phyloP scores from a whole-genome alignment of 2,797 vertebrate genomes.

The Galago senegalensis region DNA sequence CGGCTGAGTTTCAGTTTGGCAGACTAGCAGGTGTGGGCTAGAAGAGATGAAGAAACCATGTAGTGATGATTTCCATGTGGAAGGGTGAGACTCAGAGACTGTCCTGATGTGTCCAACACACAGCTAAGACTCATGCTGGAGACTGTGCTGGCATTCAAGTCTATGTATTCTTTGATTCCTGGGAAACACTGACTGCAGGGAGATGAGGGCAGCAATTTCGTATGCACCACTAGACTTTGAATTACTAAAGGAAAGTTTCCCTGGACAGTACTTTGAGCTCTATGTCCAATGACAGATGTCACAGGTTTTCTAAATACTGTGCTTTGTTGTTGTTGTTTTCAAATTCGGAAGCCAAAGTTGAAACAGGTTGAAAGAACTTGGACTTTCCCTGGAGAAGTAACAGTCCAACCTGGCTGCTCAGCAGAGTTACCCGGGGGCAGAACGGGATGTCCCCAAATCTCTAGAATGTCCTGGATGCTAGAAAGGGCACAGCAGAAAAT shows the following conservation, averaged over 20 bases:
- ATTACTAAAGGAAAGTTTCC: background rate
- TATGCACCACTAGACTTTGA: background rate
- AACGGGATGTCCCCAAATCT: slow-evolving; percentile 83
- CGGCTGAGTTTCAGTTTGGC: background rate
- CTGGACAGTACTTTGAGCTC: slow-evolving; percentile 31
- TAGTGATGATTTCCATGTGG: background rate
- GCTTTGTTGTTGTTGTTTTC: slow-evolving; percentile 42
- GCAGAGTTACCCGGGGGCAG: slow-evolving; percentile 68
- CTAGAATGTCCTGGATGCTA: slow-evolving; percentile 74
- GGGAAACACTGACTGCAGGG: background rate
- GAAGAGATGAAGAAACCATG: background rate
- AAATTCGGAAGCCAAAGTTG: slow-evolving; percentile 79
- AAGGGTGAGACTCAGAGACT: background rate
- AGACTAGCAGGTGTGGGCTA: background rate
- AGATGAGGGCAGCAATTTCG: background rate
- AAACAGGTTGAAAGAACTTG: slow-evolving; percentile 72
- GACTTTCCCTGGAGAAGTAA: slow-evolving; percentile 73
- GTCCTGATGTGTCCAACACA: background rate
- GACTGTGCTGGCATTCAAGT: background rate
- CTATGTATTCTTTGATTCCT: background rate
- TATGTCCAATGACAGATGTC: slow-evolving; percentile 80
- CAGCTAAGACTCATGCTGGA: background rate
- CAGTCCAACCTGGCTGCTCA: background rate
- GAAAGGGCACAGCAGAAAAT: slow-evolving; percentile 77
- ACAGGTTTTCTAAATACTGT: slow-evolving; percentile 71